Evolutionary conservation across 2,888 invertebrate genomes (phyloP), one percentile per base, ranked within the genome.

Genomic region (Philonicus albiceps): DNA sequence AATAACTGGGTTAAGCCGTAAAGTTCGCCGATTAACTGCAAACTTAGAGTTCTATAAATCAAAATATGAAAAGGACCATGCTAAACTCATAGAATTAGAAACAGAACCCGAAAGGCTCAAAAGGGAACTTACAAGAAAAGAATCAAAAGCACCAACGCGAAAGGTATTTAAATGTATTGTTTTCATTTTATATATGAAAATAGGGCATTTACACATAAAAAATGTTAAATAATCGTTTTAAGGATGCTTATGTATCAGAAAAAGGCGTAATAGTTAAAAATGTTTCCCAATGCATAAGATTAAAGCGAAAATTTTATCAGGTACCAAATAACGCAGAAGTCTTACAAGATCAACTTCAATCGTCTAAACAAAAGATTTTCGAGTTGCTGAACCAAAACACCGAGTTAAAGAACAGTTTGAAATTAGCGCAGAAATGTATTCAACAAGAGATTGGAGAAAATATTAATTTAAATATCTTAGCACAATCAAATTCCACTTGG

Each of bases 361-460:
- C 90, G 1, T 93, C 94, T 0, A 94, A 90, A 87, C 94, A 93
- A 88, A 96, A 95, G 90, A 92, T 96, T 1, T 94, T 94, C 87
- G 96, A 96, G 86, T 93, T 94, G 30, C 95, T 95, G 89, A 96
- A 96, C 90, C 93, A 93, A 88, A 95, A 95, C 90, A 92, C 94
- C 0, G 94, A 95, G 89, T 91, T 96, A 8, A 95, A 95, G 90
- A 96, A 95, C 89, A 96, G 96, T 88, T 92, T 96, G 53, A 94
- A 96, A 88, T 90, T 95, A 86, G 95, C 96, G 0, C 95, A 96
- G 22, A 96, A 96, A 92, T 94, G 96, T 88, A 90, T 97, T 22
- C 95, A 95, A 89, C 95, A 95, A 90, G 97, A 97, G 92, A 93
- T 96, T 19, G 97, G 97, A 0, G 96, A 96, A 86, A 94, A 93